Percentiles rank a stretch among this genome's conserved stretches.
Evolutionary conservation across 2,888 invertebrate genomes (phyloP).

Genomic region (Lasioglossum pauxillum): DNA sequence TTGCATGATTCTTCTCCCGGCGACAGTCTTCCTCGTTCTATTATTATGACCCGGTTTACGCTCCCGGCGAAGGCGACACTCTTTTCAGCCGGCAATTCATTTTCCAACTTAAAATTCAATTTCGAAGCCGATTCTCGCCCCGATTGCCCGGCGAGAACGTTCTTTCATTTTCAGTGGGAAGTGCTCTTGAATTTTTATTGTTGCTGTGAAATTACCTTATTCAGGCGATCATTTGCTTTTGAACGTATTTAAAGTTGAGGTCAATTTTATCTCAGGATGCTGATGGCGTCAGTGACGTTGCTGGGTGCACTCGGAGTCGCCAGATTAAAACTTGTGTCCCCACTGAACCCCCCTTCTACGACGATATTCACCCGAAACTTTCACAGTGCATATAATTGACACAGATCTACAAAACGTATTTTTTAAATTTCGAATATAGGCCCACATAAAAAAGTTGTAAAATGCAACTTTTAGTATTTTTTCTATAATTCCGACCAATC

Average conservation of each 20-base stretch:
- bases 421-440: no score
- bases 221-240: not conserved
- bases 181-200: not conserved
- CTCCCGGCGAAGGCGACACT: not conserved
- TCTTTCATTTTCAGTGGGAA: not conserved
- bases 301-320: not conserved
- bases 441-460: no score
- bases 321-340: no score
- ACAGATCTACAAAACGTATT: no score
- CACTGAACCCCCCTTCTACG: no score
- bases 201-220: not conserved
- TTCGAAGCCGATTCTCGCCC: not conserved
- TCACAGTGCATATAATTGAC: no score
- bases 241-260: not conserved
- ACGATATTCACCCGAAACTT: no score
- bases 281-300: not conserved
- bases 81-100: not conserved
- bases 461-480: no score
- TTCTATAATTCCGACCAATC: no score
- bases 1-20: not conserved
- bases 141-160: not conserved
- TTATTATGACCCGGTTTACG: constrained; percentile 7
- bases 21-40: constrained; percentile 4
- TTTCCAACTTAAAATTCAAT: not conserved
- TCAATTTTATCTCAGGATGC: not conserved